phyloP scores from a whole-genome alignment of 2,888 invertebrate genomes.

The Dexiosoma caninum region DNA sequence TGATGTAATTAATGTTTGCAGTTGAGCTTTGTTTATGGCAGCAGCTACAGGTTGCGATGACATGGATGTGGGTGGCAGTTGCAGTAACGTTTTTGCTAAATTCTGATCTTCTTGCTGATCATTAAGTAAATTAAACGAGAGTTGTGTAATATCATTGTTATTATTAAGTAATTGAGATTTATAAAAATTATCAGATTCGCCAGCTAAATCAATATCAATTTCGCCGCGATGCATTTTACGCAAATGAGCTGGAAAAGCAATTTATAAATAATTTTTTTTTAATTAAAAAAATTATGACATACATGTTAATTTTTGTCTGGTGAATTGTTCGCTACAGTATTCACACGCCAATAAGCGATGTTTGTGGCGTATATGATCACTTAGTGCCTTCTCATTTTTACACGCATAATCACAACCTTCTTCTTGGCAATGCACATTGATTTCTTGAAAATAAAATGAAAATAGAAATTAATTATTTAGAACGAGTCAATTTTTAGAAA shows the following conservation, averaged over 20 bases:
- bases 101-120: conserved; percentile 35
- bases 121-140: conserved; percentile 62
- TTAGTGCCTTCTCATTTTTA: conserved; percentile 63
- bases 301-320: conserved; percentile 62
- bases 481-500: not conserved
- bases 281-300: not conserved
- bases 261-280: not conserved
- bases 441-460: conserved; percentile 41
- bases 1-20: not conserved
- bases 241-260: conserved; percentile 61
- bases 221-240: conserved; percentile 62
- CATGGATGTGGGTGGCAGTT: not conserved
- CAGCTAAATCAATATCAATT: conserved; percentile 50
- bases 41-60: conserved; percentile 11
- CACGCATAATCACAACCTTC: conserved; percentile 62
- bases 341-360: conserved; percentile 65
- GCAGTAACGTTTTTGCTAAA: not conserved
- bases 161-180: conserved; percentile 62
- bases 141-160: conserved; percentile 62
- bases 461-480: not conserved
- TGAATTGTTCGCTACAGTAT: conserved; percentile 63
- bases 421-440: conserved; percentile 58
- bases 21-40: not conserved
- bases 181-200: conserved; percentile 55
- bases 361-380: conserved; percentile 64